Percentiles rank a stretch among this genome's conserved stretches.
phyloP scores from a whole-genome alignment of 2,113 vertebrate genomes.

The Microtus oregoni region DNA sequence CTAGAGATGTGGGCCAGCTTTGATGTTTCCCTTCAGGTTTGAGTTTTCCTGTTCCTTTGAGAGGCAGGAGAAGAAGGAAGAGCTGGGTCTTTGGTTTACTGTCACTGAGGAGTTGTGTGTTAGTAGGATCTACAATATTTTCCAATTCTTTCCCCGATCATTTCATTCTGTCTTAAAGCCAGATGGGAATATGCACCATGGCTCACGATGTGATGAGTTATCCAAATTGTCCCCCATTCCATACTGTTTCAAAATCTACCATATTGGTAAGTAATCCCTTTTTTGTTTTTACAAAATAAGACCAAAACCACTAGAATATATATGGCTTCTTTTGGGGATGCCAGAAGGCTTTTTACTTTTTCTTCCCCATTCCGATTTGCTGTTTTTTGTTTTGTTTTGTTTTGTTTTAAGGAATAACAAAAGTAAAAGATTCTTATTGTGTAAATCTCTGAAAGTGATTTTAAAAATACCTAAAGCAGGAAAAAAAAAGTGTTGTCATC shows the following conservation, averaged over 20 bases:
- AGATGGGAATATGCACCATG: background rate
- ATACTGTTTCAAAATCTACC: background rate
- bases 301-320: background rate
- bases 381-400: constrained; percentile 26
- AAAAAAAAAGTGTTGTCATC: constrained; percentile 39
- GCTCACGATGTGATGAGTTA: background rate
- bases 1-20: background rate
- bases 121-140: background rate
- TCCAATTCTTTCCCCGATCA: background rate
- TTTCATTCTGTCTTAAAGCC: background rate
- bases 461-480: constrained; percentile 37
- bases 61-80: background rate
- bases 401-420: constrained; percentile 32
- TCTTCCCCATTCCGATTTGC: background rate
- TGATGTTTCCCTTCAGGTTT: constrained; percentile 6
- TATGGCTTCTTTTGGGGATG: background rate
- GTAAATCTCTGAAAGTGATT: constrained; percentile 49
- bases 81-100: background rate
- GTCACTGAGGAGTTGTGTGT: background rate
- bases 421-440: constrained; percentile 42
- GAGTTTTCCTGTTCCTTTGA: constrained; percentile 18
- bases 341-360: background rate
- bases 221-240: background rate
- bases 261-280: background rate
- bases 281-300: background rate